Conservation (phyloP, 2,797 vertebrate species). For the Halcyon badia region DNA sequence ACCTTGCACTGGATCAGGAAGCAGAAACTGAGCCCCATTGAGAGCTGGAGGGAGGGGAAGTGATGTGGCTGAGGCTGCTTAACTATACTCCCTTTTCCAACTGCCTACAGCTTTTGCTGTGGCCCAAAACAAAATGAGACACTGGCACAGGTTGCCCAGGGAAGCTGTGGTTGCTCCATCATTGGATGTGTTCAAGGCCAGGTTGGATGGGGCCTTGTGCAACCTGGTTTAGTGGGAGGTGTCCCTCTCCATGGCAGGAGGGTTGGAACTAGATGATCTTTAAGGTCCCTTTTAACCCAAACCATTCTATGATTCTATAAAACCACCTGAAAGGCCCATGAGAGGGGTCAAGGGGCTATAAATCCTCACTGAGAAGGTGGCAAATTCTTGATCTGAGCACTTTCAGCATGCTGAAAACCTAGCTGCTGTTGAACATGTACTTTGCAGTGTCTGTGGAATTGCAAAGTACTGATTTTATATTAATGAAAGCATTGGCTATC, state of each 20-base stretch:
- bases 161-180: not conserved
- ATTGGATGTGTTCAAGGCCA: not conserved
- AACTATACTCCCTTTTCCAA: not conserved
- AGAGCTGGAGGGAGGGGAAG: not conserved
- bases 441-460: not conserved
- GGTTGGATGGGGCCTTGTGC: not conserved
- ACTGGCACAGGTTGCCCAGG: not conserved
- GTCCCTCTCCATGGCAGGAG: not conserved
- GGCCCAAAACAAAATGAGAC: not conserved
- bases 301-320: not conserved
- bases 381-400: not conserved
- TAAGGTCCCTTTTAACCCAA: not conserved
- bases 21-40: not conserved
- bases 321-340: not conserved
- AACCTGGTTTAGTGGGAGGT: not conserved
- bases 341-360: not conserved
- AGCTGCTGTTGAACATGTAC: not conserved
- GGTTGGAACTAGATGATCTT: not conserved
- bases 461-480: not conserved
- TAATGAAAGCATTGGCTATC: not conserved
- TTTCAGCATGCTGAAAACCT: not conserved
- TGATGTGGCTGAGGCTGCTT: not conserved
- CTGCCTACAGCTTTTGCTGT: not conserved
- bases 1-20: not conserved
- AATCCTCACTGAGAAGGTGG: not conserved